Base-by-base conservation (phyloP, 1,140 invertebrate genomes). In the Achroia grisella region DNA sequence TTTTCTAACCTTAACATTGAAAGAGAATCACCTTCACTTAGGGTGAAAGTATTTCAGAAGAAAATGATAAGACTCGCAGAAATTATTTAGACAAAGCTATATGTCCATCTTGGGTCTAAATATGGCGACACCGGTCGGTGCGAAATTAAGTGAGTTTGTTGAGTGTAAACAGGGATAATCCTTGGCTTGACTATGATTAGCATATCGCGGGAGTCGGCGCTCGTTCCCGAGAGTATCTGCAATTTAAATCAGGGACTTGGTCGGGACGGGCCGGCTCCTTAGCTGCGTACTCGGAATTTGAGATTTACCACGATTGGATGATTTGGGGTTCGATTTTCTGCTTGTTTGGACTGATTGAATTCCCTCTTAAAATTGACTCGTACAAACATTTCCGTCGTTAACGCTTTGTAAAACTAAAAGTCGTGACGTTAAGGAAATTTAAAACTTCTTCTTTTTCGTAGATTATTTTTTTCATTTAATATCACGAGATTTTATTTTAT, bases 161-260 rank as follows among this genome's bases (percentile, higher is more conserved):
- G 78, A 80, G 80, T 81, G 80, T 84, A 84, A 84, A 84, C 77
- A 80, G 77, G 80, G 77, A 81, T 84, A 80, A 84, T 84, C 77
- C 80, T 78, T 74, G 62, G 74, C 80, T 84, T 78, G 77, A 64
- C 76, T 80, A 75, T 84, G 80, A 84, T 84, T 84, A 84, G 77
- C 77, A 84, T 84, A 78, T 78, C 80, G 75, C 74, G 73, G 71
- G 48, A 70, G 73, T 78, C 75, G 74, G 65, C 72, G 71, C 62
- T 70, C 72, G 62, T 66, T 54, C 62, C 64, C 69, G 56, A 58
- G 65, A 71, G 52, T 66, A 84, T 81, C 75, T 80, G 75, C 77
- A 81, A 81, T 84, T 81, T 77, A 84, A 81, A 81, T 84, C 75
- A 78, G 74, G 61, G 66, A 64, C 67, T 79, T 69, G 71, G 60